Evolutionary conservation across 2,113 vertebrate species (phyloP), one percentile per base, ranked within the genome.

Genomic region (Istiophorus platypterus): DNA sequence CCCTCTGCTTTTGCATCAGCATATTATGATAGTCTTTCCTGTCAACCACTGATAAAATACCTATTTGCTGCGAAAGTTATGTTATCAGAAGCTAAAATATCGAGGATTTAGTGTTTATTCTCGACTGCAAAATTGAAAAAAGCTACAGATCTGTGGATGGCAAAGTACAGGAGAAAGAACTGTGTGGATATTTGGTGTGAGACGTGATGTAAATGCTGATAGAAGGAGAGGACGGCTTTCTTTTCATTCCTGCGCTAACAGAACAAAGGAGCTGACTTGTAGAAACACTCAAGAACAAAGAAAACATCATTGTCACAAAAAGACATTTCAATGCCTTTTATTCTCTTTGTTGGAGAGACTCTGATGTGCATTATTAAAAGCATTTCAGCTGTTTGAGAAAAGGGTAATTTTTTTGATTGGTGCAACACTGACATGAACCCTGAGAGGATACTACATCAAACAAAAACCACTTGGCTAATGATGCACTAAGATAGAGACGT

Each of bases 321-420:
- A 82, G 70, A 73, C 7, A 0, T 76, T 42, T 52, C 51, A 78
- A 78, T 63, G 58, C 22, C 61, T 85, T 81, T 84, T 67, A 64
- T 83, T 58, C 56, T 73, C n/a, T 2, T 4, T 0, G 56, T 22
- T 37, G 0, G 17, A 61, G 42, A 73, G 13, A 10, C 73, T 76
- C 27, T 39, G 64, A 2, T 26, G 49, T 80, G 66, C 58, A 75
- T 82, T 86, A 82, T 83, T 69, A 77, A 81, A 81, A 70, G 29
- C 49, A 57, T 66, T 76, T 80, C 45, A 54, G 58, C 18, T 81
- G 29, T 56, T 59, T 64, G n/a, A 1, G 66, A 68, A 12, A 4
- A 8, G 49, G 9, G 39, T 2, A 9, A 61, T 72, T 68, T 70
- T 54, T 81, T 74, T 66, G n/a, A 71, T 69, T 47, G 79, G 59